Evolutionary conservation across 1,140 invertebrate species (phyloP).

Genomic region (Eurosta solidaginis): DNA sequence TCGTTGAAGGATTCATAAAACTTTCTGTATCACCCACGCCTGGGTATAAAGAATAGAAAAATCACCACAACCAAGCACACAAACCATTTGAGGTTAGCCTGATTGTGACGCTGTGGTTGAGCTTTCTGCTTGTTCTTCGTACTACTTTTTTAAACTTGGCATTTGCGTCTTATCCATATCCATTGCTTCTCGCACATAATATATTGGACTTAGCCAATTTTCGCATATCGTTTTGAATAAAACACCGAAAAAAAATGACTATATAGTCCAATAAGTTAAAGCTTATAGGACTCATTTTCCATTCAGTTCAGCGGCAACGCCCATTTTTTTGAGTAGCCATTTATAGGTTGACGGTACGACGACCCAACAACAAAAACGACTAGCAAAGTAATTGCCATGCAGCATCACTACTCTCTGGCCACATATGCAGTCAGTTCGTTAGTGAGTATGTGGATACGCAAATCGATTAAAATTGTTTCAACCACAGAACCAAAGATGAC

Average conservation of each 20-base stretch:
- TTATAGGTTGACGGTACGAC: slow-evolving; percentile 47
- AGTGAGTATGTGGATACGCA: slow-evolving; percentile 42
- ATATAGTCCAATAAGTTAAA: slow-evolving; percentile 22
- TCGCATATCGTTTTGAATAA: slow-evolving; percentile 23
- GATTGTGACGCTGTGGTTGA: not conserved
- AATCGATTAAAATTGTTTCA: slow-evolving; percentile 57
- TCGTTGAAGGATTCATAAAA: no score
- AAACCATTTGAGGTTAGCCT: not conserved
- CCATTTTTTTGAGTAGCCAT: slow-evolving; percentile 29
- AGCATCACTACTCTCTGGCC: not conserved
- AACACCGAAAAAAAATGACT: not conserved
- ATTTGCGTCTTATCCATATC: not conserved
- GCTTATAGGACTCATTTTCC: slow-evolving; percentile 5
- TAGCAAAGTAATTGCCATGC: slow-evolving; percentile 9
- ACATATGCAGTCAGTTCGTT: not conserved
- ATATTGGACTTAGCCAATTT: not conserved
- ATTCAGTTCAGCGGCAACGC: slow-evolving; percentile 12
- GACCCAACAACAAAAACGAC: not conserved
- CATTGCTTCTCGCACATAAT: no score
- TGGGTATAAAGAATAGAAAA: not conserved
- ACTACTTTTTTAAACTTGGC: not conserved
- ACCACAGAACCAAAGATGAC: not conserved
- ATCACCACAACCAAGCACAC: not conserved
- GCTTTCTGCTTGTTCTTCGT: not conserved
- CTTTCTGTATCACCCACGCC: no score